Conservation (phyloP, 2,113 vertebrate species). For the Toxotes jaculatrix region DNA sequence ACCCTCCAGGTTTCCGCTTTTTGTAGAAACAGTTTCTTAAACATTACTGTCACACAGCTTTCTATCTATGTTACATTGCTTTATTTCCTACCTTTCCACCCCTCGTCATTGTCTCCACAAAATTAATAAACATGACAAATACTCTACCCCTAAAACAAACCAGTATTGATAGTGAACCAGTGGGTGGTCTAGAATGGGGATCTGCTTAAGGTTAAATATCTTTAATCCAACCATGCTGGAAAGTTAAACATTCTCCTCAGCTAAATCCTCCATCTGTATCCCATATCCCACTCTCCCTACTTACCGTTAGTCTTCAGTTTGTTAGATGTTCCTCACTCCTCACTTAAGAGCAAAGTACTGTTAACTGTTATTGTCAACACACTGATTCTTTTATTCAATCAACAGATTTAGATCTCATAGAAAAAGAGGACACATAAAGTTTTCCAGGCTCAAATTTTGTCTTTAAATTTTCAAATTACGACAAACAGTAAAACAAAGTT, state of each 20-base stretch:
- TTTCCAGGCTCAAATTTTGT: conserved; percentile 18
- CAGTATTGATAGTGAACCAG: conserved; percentile 29
- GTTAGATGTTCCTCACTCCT: conserved; percentile 13
- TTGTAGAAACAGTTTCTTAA: neutral
- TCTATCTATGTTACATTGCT: neutral
- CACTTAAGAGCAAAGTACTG: conserved; percentile 4
- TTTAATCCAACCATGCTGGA: conserved; percentile 73
- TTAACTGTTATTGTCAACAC: conserved; percentile 45
- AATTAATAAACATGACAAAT: conserved; percentile 71
- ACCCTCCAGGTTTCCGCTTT: neutral
- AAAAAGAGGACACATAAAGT: conserved; percentile 22
- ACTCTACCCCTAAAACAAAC: conserved; percentile 55
- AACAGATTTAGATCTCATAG: conserved; percentile 32
- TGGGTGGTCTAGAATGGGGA: conserved; percentile 75
- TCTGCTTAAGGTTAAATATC: conserved; percentile 76
- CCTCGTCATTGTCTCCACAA: conserved; percentile 39
- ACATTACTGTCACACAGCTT: conserved; percentile 19
- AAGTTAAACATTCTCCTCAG: conserved; percentile 71
- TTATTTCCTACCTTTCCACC: neutral
- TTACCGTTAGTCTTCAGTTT: neutral
- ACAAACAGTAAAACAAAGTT: conserved; percentile 24
- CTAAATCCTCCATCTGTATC: conserved; percentile 51
- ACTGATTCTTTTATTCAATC: conserved; percentile 49
- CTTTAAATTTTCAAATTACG: conserved; percentile 26
- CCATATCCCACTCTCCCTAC: neutral